Percentiles rank a stretch among this genome's conserved stretches.
Evolutionary conservation across 2,888 invertebrate genomes (phyloP).

Genomic region (Stenichneumon culpator): DNA sequence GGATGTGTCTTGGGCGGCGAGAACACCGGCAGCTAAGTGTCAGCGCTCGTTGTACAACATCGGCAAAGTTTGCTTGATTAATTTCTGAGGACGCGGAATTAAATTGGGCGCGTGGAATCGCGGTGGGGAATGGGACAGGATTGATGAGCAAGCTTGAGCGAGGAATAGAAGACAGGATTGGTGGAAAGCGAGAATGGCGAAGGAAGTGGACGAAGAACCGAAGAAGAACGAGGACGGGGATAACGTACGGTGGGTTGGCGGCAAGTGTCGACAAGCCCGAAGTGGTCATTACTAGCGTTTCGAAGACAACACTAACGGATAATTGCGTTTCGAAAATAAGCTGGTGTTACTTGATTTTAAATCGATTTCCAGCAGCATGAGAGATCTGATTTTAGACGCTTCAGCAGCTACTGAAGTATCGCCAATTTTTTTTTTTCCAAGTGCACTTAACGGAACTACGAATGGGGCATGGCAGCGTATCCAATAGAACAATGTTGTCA

Average conservation of each 20-base stretch:
- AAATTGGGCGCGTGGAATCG: conserved; percentile 64
- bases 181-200: conserved; percentile 34
- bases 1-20: conserved; percentile 27
- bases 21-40: conserved; percentile 61
- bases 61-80: conserved; percentile 74
- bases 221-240: conserved; percentile 21
- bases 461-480: no score
- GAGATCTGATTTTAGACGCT: no score
- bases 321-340: conserved; percentile 9
- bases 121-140: conserved; percentile 4
- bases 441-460: no score
- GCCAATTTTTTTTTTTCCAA: neutral
- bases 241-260: conserved; percentile 38
- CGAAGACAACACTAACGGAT: conserved; percentile 25
- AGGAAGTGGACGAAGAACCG: neutral
- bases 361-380: conserved; percentile 39
- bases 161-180: neutral
- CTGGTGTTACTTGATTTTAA: conserved; percentile 57
- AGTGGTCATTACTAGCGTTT: conserved; percentile 52
- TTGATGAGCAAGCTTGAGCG: conserved; percentile 10
- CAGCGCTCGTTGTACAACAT: conserved; percentile 57
- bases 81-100: conserved; percentile 70
- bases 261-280: conserved; percentile 52
- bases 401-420: neutral
- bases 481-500: neutral